Evolutionary conservation across 2,888 invertebrate species (phyloP), one percentile per base, ranked within the genome.

Genomic region (Amitus sp.): DNA sequence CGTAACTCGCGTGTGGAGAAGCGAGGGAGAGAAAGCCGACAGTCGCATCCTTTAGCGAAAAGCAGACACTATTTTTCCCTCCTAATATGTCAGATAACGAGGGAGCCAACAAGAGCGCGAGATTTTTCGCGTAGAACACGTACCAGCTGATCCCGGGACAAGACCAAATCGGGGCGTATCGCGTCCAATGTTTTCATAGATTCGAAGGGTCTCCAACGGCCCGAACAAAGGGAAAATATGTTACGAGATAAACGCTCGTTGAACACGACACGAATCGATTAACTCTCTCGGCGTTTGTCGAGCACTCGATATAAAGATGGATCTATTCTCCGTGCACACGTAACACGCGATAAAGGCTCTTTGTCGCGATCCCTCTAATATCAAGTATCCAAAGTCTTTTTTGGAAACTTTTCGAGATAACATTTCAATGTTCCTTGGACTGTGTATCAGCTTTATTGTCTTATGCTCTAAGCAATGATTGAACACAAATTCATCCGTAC

Each of bases 11-110:
- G 17, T 19, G 33, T 50, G 53, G 40, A 20, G 28, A 53, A 30
- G 46, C 17, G 47, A 52, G 50, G 54, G 34, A n/a, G 13, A 13
- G n/a, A n/a, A 34, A 46, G n/a, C n/a, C n/a, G n/a, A n/a, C n/a
- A 30, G 43, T 48, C 27, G 47, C 42, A 12, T 15, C 28, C 46
- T 30, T n/a, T n/a, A n/a, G 7, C 12, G 47, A 52, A 52, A 27
- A 46, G 47, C 53, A 56, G 53, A 45, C 58, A 52, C 58, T 59
- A 65, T 65, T 68, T 68, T 66, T 65, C 62, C 53, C 51, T 48
- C 57, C 65, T 66, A 65, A 66, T 63, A 65, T 55, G 60, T 48
- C 48, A 39, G 47, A 60, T 60, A 52, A 39, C 56, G 56, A 57
- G 56, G 51, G 50, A 19, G 37, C 39, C 19, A 3, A 15, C 13